Percentiles rank a stretch among this genome's conserved stretches.
Conservation (phyloP, 2,888 invertebrate species). For the Xanthorhoe spadicearia region DNA sequence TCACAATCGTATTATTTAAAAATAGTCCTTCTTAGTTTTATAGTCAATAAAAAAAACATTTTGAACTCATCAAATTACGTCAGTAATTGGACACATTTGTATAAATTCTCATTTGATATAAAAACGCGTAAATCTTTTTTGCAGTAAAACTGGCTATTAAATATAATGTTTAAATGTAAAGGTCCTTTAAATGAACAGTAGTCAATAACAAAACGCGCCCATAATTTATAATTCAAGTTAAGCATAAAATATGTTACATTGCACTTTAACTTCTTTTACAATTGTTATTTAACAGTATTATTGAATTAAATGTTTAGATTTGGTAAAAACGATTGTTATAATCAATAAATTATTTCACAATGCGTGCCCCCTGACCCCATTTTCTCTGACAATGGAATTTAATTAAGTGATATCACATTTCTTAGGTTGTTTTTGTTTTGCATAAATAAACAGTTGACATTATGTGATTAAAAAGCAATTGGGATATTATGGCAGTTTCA, state of each 20-base stretch:
- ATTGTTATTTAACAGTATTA: neutral
- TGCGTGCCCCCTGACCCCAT: conserved; percentile 38
- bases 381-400: conserved; percentile 42
- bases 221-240: conserved; percentile 7
- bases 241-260: conserved; percentile 3
- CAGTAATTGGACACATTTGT: conserved; percentile 16
- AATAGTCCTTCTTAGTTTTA: conserved; percentile 11
- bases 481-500: neutral
- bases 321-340: conserved; percentile 7
- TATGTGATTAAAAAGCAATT: conserved; percentile 1
- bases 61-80: conserved; percentile 27
- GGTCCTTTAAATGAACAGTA: conserved; percentile 19
- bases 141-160: conserved; percentile 27
- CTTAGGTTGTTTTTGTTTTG: conserved; percentile 25
- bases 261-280: conserved; percentile 2
- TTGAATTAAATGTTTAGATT: neutral
- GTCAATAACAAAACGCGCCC: conserved; percentile 13
- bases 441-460: conserved; percentile 21
- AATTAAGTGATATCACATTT: conserved; percentile 40
- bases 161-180: conserved; percentile 6
- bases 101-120: conserved; percentile 30
- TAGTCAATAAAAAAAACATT: conserved; percentile 19
- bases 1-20: neutral
- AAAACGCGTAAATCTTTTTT: conserved; percentile 31
- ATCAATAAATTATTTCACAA: conserved; percentile 33